These are phyloP conservation scores for Saguinus midas DNA, from an alignment of 2,113 vertebrate species.

Conservation along the genomic window DNA sequence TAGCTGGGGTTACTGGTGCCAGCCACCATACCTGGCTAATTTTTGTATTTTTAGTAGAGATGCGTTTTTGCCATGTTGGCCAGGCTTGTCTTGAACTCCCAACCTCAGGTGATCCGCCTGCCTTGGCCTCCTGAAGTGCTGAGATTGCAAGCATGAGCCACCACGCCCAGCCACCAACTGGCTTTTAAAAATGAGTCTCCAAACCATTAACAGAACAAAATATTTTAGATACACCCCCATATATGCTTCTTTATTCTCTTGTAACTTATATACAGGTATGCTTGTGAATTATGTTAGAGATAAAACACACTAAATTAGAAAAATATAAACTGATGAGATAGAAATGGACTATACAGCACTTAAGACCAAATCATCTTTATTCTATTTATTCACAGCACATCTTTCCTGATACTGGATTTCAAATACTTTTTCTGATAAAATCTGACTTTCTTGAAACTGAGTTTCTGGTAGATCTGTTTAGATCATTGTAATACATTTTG, in stretches of 20 bases:
- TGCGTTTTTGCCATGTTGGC: too few relatives aligned
- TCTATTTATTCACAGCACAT: background rate
- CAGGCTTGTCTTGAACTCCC: too few relatives aligned
- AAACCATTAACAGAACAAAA: background rate
- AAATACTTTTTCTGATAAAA: background rate
- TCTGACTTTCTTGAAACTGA: background rate
- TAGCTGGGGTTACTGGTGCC: too few relatives aligned
- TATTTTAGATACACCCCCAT: background rate
- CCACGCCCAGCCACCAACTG: background rate
- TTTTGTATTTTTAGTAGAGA: too few relatives aligned
- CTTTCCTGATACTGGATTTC: background rate
- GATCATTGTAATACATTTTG: background rate
- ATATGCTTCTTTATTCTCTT: background rate
- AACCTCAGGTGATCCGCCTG: too few relatives aligned
- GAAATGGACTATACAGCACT: background rate
- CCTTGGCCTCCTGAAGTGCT: too few relatives aligned
- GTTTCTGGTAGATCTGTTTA: background rate
- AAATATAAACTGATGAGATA: background rate
- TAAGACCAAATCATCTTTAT: background rate
- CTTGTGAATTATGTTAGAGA: background rate
- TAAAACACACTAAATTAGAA: background rate
- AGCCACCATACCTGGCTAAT: too few relatives aligned
- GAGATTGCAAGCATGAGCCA: too few relatives aligned
- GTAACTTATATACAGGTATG: background rate
- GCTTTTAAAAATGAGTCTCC: background rate